Evolutionary conservation across 1,140 invertebrate genomes (phyloP), one percentile per base, ranked within the genome.

Genomic region (Chionoecetes opilio): DNA sequence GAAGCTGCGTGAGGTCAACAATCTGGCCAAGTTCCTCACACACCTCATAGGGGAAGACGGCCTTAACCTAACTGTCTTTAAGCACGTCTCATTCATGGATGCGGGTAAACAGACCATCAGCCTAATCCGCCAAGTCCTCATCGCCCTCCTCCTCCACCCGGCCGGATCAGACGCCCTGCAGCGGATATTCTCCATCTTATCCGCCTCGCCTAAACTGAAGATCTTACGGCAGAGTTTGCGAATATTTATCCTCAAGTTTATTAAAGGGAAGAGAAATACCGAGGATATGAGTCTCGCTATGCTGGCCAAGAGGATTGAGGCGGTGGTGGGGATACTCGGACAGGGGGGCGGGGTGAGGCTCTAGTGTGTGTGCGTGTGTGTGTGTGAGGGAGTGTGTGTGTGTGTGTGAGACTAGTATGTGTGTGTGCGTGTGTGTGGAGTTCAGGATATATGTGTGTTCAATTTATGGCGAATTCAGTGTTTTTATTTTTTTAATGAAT

Each of bases 1-100:
- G 34, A 97, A 97, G 0, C 97, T 97, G 84, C 97, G 97, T 21
- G 98, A 98, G 96, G 97, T 98, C 41, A 97, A 97, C 0, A 99
- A 99, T 97, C 97, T 99, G 91, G 98, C 98, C 0, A 97, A 98
- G 96, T 98, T 99, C 82, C 97, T 99, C 2, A 98, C 98, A 37
- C 98, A 99, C 97, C 97, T 99, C n/a, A 98, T 99, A 63, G 97
- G 98, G 35, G 98, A 98, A 94, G 98, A 98, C 96, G 98, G 98
- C 9, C 96, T 99, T 38, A 97, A 98, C 5, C 97, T 99, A 14
- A 98, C 99, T 9, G 98, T 99, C 37, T 97, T 99, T 0, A 99
- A 99, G 97, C 97, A 98, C 35, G 97, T 99, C n/a, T 97, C 98
- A 96, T 98, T 99, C 97, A 98, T 98, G 0, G 98, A 99, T 96